Evolutionary conservation across 2,888 invertebrate genomes (phyloP).

Genomic region (Pyralis farinalis): DNA sequence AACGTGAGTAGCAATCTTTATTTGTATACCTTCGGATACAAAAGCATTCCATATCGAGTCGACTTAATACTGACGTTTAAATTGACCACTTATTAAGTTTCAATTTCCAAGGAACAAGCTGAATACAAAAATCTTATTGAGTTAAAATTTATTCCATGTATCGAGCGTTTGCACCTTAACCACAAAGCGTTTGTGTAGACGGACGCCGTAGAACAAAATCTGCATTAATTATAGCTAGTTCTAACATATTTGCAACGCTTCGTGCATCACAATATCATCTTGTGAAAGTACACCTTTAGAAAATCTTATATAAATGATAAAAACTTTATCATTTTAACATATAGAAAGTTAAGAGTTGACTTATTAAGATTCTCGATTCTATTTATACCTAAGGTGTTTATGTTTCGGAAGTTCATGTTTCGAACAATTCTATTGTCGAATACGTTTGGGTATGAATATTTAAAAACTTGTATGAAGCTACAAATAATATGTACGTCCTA

Average conservation of each 20-base stretch:
- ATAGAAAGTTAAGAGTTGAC: no score
- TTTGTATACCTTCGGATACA: background rate
- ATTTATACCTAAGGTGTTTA: no score
- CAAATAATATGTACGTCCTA: no score
- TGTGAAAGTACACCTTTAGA: conserved; percentile 2
- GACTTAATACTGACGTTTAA: background rate
- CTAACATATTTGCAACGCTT: conserved; percentile 4
- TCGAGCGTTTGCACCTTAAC: no score
- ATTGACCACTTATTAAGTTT: conserved; percentile 4
- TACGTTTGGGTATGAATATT: no score
- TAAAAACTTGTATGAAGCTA: no score
- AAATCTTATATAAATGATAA: conserved; percentile 3
- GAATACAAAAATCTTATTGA: background rate
- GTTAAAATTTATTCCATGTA: no score
- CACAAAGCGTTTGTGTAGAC: background rate
- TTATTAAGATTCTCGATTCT: no score
- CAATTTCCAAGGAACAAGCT: conserved; percentile 5
- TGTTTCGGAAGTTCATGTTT: no score
- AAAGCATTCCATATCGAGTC: no score
- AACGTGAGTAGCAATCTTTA: background rate
- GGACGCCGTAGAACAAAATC: conserved; percentile 1
- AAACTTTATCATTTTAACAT: background rate
- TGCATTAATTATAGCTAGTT: conserved; percentile 9
- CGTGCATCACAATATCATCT: conserved; percentile 3
- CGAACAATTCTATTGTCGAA: no score